These are phyloP conservation scores for Enteromius trimaculatus DNA, from an alignment of 2,797 vertebrate genomes.

Conservation along the genomic window DNA sequence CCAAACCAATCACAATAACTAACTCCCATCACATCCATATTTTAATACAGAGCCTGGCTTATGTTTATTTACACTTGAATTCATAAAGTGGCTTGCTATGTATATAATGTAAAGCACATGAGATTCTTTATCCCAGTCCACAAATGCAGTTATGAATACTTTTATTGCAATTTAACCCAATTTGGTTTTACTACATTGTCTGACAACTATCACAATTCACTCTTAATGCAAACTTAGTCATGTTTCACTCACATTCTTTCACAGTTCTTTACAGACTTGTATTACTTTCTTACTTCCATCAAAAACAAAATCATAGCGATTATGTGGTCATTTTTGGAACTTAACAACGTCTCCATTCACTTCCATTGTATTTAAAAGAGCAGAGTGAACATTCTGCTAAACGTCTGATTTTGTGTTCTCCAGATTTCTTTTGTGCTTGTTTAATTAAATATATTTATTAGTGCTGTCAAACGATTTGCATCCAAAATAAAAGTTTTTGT, in stretches of 20 bases:
- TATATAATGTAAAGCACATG: neutral
- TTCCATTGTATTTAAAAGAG: neutral
- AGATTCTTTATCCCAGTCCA: neutral
- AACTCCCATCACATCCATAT: constrained; percentile 32
- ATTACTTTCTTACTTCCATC: neutral
- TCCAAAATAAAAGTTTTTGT: too few relatives aligned
- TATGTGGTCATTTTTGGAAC: neutral
- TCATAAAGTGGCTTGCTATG: neutral
- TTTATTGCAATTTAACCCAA: neutral
- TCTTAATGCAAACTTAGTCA: neutral
- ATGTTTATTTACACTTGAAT: constrained; percentile 24
- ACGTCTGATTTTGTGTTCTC: neutral
- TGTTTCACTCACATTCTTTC: neutral
- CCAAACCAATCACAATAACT: constrained; percentile 38
- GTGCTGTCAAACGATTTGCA: too few relatives aligned
- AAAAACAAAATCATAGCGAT: neutral
- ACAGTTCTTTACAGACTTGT: neutral
- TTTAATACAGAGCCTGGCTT: constrained; percentile 2
- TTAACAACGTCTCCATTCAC: neutral
- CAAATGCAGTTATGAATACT: neutral
- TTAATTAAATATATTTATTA: neutral
- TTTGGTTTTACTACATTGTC: neutral
- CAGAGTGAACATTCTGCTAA: neutral
- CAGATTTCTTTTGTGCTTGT: neutral
- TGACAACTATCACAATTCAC: neutral